Base-by-base conservation (phyloP, 2,888 invertebrate genomes). In the Leptinotarsa tumamoca region DNA sequence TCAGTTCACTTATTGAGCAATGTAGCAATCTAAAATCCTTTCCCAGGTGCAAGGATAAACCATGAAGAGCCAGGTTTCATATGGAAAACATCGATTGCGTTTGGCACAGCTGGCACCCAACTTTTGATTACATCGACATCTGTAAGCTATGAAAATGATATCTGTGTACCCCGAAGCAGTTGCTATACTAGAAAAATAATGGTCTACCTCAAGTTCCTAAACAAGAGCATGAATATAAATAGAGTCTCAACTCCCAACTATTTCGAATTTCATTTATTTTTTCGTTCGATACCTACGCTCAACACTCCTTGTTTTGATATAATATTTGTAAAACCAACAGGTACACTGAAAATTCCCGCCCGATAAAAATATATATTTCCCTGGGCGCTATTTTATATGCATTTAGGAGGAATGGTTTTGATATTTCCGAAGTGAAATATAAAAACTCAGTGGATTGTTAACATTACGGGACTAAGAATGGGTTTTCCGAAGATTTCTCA, bases 271-370 rank as follows among this genome's bases (percentile, higher is more conserved):
- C 58, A 23, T 23, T 23, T 58, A 14, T 58, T 58, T 58, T 58
- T 58, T 23, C 23, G 21, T 58, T 58, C 14, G 58, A 14, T 14
- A 23, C 23, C 21, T 21, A 27, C 58, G 23, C 14, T 58, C 58
- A 58, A 23, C 4, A 23, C 13, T 14, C 4, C 13, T 58, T 23
- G 23, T 58, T 23, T 13, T 3, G 21, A 58, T 58, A 58, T 23
- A 23, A 58, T 58, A 58, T 58, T 58, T 58, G 23, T 58, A 58
- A 58, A 58, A 58, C 58, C 21, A 58, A 23, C 58, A 58, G 56
- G 56, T 56, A 56, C 18, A 10, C 10, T 17, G 18, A 21, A 18
- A 21, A 18, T 14, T 15, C 18, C 23, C 18, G 21, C 15, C 58
- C 14, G 23, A 21, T 58, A 15, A 4, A 58, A 14, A 18, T 14